phyloP scores from a whole-genome alignment of 2,888 invertebrate genomes.

The Hartigia nigra region DNA sequence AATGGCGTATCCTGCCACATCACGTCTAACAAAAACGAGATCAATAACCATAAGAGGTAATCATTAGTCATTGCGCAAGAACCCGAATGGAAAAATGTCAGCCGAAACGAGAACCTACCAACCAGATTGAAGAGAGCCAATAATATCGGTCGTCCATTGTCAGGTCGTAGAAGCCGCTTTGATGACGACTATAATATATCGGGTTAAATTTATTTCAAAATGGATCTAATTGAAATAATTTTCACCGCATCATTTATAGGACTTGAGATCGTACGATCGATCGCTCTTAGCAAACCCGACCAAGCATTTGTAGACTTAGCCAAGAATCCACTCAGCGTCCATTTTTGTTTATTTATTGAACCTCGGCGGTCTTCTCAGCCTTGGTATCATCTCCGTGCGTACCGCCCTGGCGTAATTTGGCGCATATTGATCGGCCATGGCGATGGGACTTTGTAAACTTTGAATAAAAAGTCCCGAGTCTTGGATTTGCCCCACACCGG shows the following conservation, averaged over 20 bases:
- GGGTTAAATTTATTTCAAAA: constrained; percentile 64
- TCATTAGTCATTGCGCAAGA: background rate
- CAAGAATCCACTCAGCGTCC: background rate
- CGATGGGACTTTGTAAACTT: constrained; percentile 51
- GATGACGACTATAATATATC: constrained; percentile 29
- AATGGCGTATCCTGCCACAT: constrained; percentile 38
- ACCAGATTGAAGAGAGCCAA: constrained; percentile 2
- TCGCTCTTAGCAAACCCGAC: background rate
- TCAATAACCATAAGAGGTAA: background rate
- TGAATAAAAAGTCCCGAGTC: constrained; percentile 55
- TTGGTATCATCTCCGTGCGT: constrained; percentile 51
- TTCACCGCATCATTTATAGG: constrained; percentile 44
- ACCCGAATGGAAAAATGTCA: background rate
- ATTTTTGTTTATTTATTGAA: constrained; percentile 46
- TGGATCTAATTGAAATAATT: constrained; percentile 66
- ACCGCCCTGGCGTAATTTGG: constrained; percentile 52
- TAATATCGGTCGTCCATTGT: constrained; percentile 16
- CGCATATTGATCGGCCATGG: constrained; percentile 54
- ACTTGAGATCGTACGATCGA: constrained; percentile 6
- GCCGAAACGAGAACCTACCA: constrained; percentile 22
- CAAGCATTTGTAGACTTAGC: background rate
- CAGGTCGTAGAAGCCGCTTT: constrained; percentile 4
- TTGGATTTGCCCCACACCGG: constrained; percentile 47
- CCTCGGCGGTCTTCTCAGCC: constrained; percentile 48
- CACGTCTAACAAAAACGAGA: constrained; percentile 26